phyloP scores from a whole-genome alignment of 2,888 invertebrate species.

The Thecocarcelia acutangulata region DNA sequence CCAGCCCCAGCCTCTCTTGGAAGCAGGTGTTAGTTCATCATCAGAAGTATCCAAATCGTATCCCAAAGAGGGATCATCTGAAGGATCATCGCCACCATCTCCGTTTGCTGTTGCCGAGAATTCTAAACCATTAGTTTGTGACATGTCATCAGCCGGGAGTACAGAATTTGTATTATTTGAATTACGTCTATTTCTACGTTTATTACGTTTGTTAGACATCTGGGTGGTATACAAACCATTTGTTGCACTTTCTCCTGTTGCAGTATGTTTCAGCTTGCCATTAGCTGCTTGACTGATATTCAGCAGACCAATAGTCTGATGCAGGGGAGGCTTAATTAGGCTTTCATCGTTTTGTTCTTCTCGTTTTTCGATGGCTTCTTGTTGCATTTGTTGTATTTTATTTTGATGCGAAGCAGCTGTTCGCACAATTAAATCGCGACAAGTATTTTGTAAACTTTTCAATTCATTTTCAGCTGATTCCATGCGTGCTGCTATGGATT shows the following conservation, averaged over 20 bases:
- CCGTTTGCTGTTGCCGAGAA: conserved; percentile 66
- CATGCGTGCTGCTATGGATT: conserved; percentile 85
- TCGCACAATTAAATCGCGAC: conserved; percentile 83
- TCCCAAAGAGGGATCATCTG: conserved; percentile 75
- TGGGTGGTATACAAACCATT: conserved; percentile 40
- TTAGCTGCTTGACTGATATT: conserved; percentile 50
- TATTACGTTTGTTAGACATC: conserved; percentile 62
- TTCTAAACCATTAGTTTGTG: conserved; percentile 42
- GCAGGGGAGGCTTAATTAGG: neutral
- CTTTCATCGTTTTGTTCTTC: conserved; percentile 40
- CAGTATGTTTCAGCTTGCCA: conserved; percentile 46
- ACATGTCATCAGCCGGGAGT: conserved; percentile 30
- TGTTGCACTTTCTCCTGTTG: conserved; percentile 30
- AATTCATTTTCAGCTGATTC: conserved; percentile 87
- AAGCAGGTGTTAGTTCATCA: conserved; percentile 67
- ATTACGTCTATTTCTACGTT: conserved; percentile 70
- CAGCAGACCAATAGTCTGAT: conserved; percentile 58
- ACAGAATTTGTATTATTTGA: conserved; percentile 32
- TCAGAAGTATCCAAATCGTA: conserved; percentile 73
- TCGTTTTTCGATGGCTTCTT: conserved; percentile 59
- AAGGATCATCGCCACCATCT: conserved; percentile 74
- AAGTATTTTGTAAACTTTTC: conserved; percentile 85
- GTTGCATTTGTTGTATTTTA: conserved; percentile 73
- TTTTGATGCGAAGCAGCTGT: conserved; percentile 81
- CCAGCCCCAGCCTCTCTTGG: conserved; percentile 83